These are phyloP conservation scores for Lordiphosa stackelbergi DNA, from an alignment of 1,140 invertebrate genomes.

Conservation along the genomic window DNA sequence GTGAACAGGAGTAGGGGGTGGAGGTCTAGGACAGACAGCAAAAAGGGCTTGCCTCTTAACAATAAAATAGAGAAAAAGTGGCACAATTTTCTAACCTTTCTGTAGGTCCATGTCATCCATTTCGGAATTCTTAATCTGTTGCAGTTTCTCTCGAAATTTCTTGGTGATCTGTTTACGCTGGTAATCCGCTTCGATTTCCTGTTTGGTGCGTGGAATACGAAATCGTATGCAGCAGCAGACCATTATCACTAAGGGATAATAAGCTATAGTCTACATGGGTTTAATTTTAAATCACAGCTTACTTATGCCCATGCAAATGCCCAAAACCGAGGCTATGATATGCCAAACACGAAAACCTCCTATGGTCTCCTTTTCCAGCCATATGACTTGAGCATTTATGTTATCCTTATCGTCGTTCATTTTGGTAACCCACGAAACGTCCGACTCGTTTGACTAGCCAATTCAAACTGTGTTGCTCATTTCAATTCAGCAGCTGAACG, in stretches of 20 bases:
- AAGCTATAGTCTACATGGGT: too few species aligned
- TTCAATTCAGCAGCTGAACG: background rate
- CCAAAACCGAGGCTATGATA: conserved; percentile 80
- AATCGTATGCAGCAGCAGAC: conserved; percentile 92
- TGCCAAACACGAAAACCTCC: conserved; percentile 82
- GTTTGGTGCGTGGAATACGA: conserved; percentile 92
- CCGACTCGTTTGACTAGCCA: conserved; percentile 1
- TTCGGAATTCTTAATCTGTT: conserved; percentile 89
- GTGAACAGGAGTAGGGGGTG: conserved; percentile 27
- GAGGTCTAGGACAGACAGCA: conserved; percentile 25
- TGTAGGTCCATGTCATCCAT: conserved; percentile 90
- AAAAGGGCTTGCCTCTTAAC: conserved; percentile 62
- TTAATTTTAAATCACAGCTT: conserved; percentile 3
- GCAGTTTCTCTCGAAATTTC: conserved; percentile 88
- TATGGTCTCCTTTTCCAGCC: conserved; percentile 79
- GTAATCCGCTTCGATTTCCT: conserved; percentile 95
- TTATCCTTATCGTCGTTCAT: conserved; percentile 58
- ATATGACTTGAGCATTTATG: conserved; percentile 77
- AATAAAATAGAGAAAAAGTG: conserved; percentile 42
- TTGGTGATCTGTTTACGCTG: conserved; percentile 88
- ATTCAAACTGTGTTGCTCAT: conserved; percentile 1
- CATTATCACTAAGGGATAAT: conserved; percentile 81
- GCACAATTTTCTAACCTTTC: conserved; percentile 80
- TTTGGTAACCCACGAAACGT: background rate
- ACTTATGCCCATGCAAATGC: conserved; percentile 77